phyloP scores from a whole-genome alignment of 2,888 invertebrate species.

The Cheilosia urbana region DNA sequence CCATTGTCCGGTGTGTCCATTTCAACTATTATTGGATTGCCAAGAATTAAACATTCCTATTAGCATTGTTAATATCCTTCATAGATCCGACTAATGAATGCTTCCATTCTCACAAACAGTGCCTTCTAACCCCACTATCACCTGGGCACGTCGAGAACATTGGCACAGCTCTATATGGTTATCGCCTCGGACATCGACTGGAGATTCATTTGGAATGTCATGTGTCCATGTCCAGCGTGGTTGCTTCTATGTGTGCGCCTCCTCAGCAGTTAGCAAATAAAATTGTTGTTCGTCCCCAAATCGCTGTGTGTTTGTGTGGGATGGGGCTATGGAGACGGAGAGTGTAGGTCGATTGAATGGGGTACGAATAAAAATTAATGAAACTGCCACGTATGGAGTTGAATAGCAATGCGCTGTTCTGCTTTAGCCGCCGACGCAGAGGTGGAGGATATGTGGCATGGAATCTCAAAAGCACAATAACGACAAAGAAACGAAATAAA shows the following conservation, averaged over 20 bases:
- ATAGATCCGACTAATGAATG: conserved; percentile 53
- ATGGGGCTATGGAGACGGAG: neutral
- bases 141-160: conserved; percentile 4
- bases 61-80: conserved; percentile 57
- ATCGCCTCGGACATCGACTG: conserved; percentile 38
- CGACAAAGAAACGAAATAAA: conserved; percentile 39
- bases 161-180: conserved; percentile 8
- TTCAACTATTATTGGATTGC: conserved; percentile 26
- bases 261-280: conserved; percentile 59
- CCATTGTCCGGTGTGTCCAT: neutral
- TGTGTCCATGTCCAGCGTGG: conserved; percentile 36
- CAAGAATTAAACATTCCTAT: conserved; percentile 61
- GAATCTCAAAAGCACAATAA: conserved; percentile 25
- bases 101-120: conserved; percentile 12
- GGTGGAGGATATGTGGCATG: neutral
- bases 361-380: conserved; percentile 65
- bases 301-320: neutral
- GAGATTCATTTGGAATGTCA: conserved; percentile 25
- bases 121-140: neutral
- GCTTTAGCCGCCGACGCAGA: neutral
- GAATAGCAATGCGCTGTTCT: conserved; percentile 49
- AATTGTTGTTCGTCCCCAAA: conserved; percentile 23
- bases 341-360: conserved; percentile 22
- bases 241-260: neutral
- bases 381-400: conserved; percentile 56